phyloP scores from a whole-genome alignment of 2,888 invertebrate species.

The Antheraea yamamai region DNA sequence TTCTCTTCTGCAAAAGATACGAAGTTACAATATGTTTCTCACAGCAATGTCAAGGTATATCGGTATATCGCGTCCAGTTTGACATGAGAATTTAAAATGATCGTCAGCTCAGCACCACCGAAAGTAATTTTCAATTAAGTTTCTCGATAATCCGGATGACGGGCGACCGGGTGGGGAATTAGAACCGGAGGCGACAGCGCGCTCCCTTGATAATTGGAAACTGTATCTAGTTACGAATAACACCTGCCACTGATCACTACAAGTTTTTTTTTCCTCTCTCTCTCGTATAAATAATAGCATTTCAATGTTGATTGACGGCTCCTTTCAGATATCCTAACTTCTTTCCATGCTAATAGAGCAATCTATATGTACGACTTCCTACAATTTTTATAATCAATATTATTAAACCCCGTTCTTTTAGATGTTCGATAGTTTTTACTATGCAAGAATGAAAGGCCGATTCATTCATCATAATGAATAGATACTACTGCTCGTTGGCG shows the following conservation, averaged over 20 bases:
- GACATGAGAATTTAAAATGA: conserved; percentile 70
- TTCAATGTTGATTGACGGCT: conserved; percentile 38
- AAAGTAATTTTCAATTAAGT: conserved; percentile 78
- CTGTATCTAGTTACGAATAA: conserved; percentile 63
- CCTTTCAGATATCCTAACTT: conserved; percentile 34
- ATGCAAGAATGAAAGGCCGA: conserved; percentile 66
- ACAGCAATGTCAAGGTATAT: conserved; percentile 40
- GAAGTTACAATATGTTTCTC: conserved; percentile 55
- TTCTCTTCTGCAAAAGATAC: conserved; percentile 42
- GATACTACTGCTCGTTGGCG: conserved; percentile 54
- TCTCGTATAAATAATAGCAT: conserved; percentile 23
- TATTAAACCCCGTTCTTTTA: conserved; percentile 57
- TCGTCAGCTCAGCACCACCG: conserved; percentile 57
- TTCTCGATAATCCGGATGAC: conserved; percentile 77
- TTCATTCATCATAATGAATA: conserved; percentile 78
- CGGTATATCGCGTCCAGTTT: conserved; percentile 45
- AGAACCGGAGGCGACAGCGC: conserved; percentile 60
- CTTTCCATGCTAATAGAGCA: conserved; percentile 50
- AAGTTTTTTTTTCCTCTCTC: conserved; percentile 13
- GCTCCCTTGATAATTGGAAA: conserved; percentile 68
- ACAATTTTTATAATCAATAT: conserved; percentile 63
- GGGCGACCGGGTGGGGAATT: conserved; percentile 46
- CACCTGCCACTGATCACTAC: conserved; percentile 45
- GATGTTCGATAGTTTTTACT: conserved; percentile 52
- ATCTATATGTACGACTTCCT: conserved; percentile 54